Percentiles rank a stretch among this genome's conserved stretches.
Evolutionary conservation across 2,888 invertebrate genomes (phyloP).

Genomic region (Aquatica leii): DNA sequence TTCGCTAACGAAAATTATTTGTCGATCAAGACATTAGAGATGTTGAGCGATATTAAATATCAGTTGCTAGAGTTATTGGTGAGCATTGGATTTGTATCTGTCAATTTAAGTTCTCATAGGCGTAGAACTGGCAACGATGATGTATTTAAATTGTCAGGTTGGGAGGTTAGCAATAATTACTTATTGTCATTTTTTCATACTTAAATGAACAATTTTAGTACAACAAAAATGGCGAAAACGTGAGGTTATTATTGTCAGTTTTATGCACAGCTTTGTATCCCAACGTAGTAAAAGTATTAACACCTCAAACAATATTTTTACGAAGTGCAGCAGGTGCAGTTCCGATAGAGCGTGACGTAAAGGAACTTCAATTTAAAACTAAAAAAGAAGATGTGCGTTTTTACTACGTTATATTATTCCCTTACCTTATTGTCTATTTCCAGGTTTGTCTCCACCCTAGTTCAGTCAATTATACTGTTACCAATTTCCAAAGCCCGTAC

Average conservation of each 20-base stretch:
- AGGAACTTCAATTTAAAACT: conserved; percentile 78
- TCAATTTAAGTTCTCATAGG: conserved; percentile 67
- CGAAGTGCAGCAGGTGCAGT: conserved; percentile 78
- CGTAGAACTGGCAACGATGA: conserved; percentile 69
- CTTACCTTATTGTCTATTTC: conserved; percentile 32
- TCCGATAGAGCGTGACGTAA: conserved; percentile 73
- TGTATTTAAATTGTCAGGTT: conserved; percentile 71
- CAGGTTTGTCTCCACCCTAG: conserved; percentile 74
- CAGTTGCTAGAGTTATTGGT: conserved; percentile 79
- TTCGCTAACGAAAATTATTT: conserved; percentile 88
- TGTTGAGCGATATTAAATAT: conserved; percentile 86
- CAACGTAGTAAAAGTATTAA: conserved; percentile 85
- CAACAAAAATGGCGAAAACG: conserved; percentile 78
- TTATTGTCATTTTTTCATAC: not conserved
- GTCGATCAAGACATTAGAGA: conserved; percentile 81
- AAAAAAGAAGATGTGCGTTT: conserved; percentile 72
- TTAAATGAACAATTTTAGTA: conserved; percentile 62
- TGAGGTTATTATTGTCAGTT: conserved; percentile 79
- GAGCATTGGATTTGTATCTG: conserved; percentile 81
- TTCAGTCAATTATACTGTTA: conserved; percentile 74
- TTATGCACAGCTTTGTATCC: conserved; percentile 94
- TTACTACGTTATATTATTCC: conserved; percentile 20
- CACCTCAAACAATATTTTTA: conserved; percentile 80
- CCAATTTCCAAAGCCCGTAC: conserved; percentile 76
- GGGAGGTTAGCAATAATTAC: conserved; percentile 59